Conservation (phyloP, 2,888 invertebrate species). For the Crepidodera aurea region DNA sequence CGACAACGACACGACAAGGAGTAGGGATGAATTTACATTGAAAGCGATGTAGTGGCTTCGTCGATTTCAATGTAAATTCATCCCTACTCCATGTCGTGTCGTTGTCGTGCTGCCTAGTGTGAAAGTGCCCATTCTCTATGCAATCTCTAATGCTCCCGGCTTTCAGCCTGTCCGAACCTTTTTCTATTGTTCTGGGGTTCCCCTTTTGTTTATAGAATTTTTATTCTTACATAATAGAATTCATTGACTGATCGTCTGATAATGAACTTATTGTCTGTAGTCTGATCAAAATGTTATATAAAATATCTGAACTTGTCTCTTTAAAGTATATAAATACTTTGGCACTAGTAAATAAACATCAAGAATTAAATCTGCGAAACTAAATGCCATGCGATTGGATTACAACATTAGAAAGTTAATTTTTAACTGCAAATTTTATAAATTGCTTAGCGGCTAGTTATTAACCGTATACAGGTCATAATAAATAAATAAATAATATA, state of each 20-base stretch:
- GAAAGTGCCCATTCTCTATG: too few relatives aligned
- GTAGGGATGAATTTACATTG: too few relatives aligned
- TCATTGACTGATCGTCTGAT: not conserved
- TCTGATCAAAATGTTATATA: slow-evolving; percentile 6
- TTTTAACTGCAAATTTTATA: slow-evolving; percentile 19
- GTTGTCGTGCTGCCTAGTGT: too few relatives aligned
- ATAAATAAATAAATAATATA: not conserved
- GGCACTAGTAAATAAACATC: not conserved
- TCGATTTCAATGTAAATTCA: too few relatives aligned
- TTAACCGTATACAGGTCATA: not conserved
- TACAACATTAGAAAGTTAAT: slow-evolving; percentile 17
- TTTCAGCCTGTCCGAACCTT: too few relatives aligned
- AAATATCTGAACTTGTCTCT: slow-evolving; percentile 9
- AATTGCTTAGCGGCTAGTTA: slow-evolving; percentile 7
- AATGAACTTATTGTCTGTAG: slow-evolving; percentile 5
- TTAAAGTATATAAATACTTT: not conserved
- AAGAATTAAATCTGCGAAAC: slow-evolving; percentile 2
- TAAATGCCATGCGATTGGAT: not conserved
- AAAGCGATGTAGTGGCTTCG: too few relatives aligned
- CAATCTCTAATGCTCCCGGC: too few relatives aligned
- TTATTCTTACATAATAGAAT: too few relatives aligned
- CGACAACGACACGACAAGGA: too few relatives aligned
- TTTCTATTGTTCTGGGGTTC: too few relatives aligned
- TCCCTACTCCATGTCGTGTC: too few relatives aligned
- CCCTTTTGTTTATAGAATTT: too few relatives aligned